phyloP scores from a whole-genome alignment of 2,113 vertebrate genomes.

The Naja naja region DNA sequence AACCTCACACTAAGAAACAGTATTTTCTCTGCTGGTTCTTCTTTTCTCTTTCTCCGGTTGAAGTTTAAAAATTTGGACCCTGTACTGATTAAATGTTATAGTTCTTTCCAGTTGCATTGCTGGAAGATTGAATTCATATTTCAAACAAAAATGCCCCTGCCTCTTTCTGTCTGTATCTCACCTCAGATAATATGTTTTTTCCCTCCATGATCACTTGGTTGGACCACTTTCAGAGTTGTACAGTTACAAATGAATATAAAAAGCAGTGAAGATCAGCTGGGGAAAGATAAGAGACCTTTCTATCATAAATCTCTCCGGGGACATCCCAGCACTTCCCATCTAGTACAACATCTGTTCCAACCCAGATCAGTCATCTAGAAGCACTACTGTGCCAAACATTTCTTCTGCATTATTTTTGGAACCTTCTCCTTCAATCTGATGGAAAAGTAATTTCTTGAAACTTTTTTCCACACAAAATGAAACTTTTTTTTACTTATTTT shows the following conservation, averaged over 20 bases:
- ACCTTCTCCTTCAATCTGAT: background rate
- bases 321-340: background rate
- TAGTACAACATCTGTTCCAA: background rate
- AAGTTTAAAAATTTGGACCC: background rate
- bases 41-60: background rate
- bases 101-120: background rate
- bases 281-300: background rate
- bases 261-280: background rate
- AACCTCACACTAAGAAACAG: background rate
- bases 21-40: background rate
- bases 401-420: background rate
- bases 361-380: background rate
- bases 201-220: background rate
- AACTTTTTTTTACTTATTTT: background rate
- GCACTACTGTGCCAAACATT: background rate
- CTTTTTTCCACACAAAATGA: background rate
- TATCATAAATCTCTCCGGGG: background rate
- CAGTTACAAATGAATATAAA: background rate
- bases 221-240: background rate
- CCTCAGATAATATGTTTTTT: background rate
- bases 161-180: background rate
- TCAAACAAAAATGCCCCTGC: background rate
- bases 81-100: background rate
- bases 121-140: background rate
- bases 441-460: background rate